Base-by-base conservation (phyloP, 2,113 vertebrate genomes). In the Climacteris rufus region DNA sequence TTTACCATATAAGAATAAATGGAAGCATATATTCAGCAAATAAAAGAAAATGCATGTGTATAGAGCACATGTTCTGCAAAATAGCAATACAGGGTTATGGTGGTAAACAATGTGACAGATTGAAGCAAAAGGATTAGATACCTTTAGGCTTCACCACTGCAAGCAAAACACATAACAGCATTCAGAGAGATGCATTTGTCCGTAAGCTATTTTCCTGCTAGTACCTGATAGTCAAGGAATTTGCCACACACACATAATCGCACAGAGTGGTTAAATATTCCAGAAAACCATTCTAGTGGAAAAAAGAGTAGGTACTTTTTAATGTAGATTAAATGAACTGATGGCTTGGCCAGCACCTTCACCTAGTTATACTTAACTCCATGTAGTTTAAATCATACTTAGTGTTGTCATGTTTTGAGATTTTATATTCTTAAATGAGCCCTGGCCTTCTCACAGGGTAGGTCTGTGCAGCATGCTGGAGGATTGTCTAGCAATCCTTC, bases 151-250 rank as follows among this genome's bases (percentile, higher is more conserved):
- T 78, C 93, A 71, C 17, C 61, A 87, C 22, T 47, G 27, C 52
- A 91, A 89, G 44, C 60, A 66, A 68, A 91, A 81, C 19, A 53
- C 30, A 8, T 18, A 87, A 28, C 71, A 78, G 64, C 56, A 40
- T 68, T 64, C 70, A 40, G 80, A 83, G 14, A 86, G 33, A 75
- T 71, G 59, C 11, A 65, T 80, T 88, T 92, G 68, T 91, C 76
- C 91, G n/a, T 60, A 82, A 91, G 80, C 83, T 78, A 28, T 89
- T 91, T 84, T 92, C 64, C 91, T 92, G 91, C 83, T 53, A 27
- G 65, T 27, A 92, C 87, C 72, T 71, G 91, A 95, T 53, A 92
- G 91, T 28, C 69, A 87, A 75, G 72, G 63, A 96, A 95, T 80
- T 90, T 86, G 54, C 42, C 4, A 5, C 49, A 42, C 35, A 72